A percentile compares a stretch with the other conserved stretches of the same genome.
These are phyloP conservation scores for Pteropus rufus DNA, from an alignment of 2,797 vertebrate species.

Conservation along the genomic window DNA sequence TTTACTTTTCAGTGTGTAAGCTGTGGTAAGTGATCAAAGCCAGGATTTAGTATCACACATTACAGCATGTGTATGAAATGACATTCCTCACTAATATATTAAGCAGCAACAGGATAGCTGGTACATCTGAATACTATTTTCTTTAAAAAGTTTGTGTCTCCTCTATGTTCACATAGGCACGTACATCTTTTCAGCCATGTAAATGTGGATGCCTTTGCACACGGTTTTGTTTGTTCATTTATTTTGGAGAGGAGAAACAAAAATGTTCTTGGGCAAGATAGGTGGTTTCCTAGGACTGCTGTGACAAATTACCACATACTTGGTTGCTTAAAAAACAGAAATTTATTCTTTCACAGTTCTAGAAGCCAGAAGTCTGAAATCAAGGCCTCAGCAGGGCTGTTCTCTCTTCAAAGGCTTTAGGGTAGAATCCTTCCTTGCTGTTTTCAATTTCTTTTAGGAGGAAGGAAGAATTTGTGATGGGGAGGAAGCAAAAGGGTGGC, in stretches of 20 bases:
- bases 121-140: not conserved
- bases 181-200: not conserved
- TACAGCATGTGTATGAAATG: not conserved
- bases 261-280: not conserved
- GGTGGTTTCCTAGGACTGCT: not conserved
- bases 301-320: not conserved
- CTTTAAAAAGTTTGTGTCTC: not conserved
- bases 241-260: not conserved
- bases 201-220: not conserved
- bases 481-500: not conserved
- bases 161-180: not conserved
- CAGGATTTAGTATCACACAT: not conserved
- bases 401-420: not conserved
- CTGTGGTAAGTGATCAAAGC: not conserved
- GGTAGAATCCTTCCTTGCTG: not conserved
- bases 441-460: not conserved
- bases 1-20: not conserved
- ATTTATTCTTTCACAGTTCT: conserved; percentile 7
- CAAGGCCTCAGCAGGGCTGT: not conserved
- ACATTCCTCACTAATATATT: not conserved
- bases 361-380: not conserved
- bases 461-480: not conserved
- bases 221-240: not conserved
- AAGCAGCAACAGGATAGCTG: not conserved
- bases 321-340: not conserved